A percentile compares a stretch with the other conserved stretches of the same genome.
Evolutionary conservation across 2,113 vertebrate species (phyloP).

Genomic region (Crotalus horridus): DNA sequence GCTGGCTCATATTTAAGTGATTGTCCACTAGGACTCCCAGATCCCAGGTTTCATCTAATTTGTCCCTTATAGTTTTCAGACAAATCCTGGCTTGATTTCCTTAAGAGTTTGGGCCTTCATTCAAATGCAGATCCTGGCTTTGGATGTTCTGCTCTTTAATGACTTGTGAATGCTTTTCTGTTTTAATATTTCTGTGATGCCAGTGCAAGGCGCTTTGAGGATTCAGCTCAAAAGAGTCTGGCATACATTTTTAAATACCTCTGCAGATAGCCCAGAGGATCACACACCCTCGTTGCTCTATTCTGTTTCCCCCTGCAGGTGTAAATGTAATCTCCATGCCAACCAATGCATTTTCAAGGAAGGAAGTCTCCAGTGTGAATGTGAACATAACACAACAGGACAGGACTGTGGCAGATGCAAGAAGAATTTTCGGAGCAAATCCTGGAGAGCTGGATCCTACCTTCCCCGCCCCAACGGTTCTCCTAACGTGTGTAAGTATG

Average conservation of each 20-base stretch:
- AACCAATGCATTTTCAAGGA: constrained; percentile 87
- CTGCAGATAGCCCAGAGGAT: background rate
- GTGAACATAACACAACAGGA: constrained; percentile 97
- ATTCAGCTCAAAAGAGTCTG: background rate
- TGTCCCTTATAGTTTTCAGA: background rate
- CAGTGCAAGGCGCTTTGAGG: background rate
- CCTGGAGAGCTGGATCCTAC: constrained; percentile 95
- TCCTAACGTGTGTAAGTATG: constrained; percentile 90
- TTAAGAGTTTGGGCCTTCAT: background rate
- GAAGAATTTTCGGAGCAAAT: constrained; percentile 91
- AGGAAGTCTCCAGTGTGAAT: constrained; percentile 92
- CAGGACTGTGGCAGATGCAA: constrained; percentile 95
- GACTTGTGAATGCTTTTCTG: background rate
- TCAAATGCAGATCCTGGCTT: background rate
- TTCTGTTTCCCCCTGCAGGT: constrained; percentile 71
- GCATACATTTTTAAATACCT: background rate
- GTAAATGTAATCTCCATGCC: constrained; percentile 97
- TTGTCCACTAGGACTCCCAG: background rate
- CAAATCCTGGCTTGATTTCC: background rate
- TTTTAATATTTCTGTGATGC: background rate
- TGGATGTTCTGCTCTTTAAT: background rate
- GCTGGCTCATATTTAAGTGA: background rate
- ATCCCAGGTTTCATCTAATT: background rate
- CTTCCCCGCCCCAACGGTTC: constrained; percentile 88
- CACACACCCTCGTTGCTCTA: background rate